A percentile compares a stretch with the other conserved stretches of the same genome.
phyloP scores from a whole-genome alignment of 2,888 invertebrate species.

The Rugalucina vietnamica region DNA sequence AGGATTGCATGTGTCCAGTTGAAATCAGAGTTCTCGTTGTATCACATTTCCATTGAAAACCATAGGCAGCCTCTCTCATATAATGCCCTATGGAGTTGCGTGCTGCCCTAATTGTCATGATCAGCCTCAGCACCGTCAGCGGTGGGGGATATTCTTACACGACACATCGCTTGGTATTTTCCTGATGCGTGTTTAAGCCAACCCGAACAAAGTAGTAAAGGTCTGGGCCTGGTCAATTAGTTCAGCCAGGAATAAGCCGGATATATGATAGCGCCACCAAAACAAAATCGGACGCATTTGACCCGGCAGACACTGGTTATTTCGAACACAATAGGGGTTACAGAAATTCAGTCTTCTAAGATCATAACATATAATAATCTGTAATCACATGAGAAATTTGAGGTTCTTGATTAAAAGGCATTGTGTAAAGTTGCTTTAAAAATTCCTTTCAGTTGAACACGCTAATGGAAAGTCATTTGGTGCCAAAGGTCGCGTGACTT shows the following conservation, averaged over 20 bases:
- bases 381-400: background rate
- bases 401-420: background rate
- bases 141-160: constrained; percentile 3
- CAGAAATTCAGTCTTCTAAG: background rate
- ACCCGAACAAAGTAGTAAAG: constrained; percentile 15
- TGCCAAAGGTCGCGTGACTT: background rate
- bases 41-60: too few relatives aligned
- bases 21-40: too few relatives aligned
- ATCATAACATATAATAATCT: background rate
- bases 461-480: background rate
- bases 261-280: constrained; percentile 33
- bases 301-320: constrained; percentile 43
- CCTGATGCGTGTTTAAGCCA: background rate
- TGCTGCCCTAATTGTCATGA: background rate
- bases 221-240: constrained; percentile 54
- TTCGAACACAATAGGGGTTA: constrained; percentile 44
- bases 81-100: background rate
- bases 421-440: background rate
- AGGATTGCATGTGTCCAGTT: too few relatives aligned
- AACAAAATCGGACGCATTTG: constrained; percentile 40
- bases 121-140: background rate
- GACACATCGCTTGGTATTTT: background rate
- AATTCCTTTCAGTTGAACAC: background rate
- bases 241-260: constrained; percentile 30
- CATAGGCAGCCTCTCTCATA: too few relatives aligned